Conservation (phyloP, 2,797 vertebrate species). For the Liasis olivaceus region DNA sequence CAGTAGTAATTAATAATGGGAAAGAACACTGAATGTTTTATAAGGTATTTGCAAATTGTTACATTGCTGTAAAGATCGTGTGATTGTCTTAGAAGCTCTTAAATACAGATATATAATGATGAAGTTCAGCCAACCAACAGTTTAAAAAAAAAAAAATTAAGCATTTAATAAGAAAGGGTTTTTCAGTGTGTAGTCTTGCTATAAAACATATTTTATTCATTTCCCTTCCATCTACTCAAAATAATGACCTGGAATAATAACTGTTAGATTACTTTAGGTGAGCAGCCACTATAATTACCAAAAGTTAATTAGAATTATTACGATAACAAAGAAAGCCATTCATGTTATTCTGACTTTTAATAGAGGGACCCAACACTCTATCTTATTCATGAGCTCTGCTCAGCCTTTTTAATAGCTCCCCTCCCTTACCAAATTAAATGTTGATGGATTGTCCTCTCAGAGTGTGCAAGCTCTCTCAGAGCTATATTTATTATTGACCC, state of each 20-base stretch:
- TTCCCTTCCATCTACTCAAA: conserved; percentile 51
- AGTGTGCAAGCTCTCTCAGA: conserved; percentile 44
- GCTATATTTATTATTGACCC: conserved; percentile 59
- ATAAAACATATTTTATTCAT: conserved; percentile 57
- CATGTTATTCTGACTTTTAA: conserved; percentile 63
- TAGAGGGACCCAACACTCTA: conserved; percentile 56
- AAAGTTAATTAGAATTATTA: conserved; percentile 76
- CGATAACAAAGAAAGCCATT: conserved; percentile 66
- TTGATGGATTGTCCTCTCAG: conserved; percentile 60
- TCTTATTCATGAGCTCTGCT: conserved; percentile 64
- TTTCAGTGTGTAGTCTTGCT: conserved; percentile 54
- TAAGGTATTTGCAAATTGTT: conserved; percentile 35
- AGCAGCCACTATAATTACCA: conserved; percentile 70
- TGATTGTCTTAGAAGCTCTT: conserved; percentile 46
- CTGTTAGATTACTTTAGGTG: conserved; percentile 36
- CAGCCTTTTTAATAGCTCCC: conserved; percentile 59
- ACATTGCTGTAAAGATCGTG: conserved; percentile 45
- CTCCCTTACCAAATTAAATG: conserved; percentile 71
- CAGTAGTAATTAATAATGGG: conserved; percentile 38
- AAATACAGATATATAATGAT: conserved; percentile 36
- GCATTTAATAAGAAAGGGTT: conserved; percentile 37
- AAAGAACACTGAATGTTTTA: conserved; percentile 30
- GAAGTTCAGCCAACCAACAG: conserved; percentile 41
- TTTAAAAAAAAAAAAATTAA: conserved; percentile 42
- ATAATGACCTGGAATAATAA: conserved; percentile 64